Percentiles rank a stretch among this genome's conserved stretches.
Evolutionary conservation across 2,113 vertebrate genomes (phyloP).

Genomic region (Ellobius talpinus): DNA sequence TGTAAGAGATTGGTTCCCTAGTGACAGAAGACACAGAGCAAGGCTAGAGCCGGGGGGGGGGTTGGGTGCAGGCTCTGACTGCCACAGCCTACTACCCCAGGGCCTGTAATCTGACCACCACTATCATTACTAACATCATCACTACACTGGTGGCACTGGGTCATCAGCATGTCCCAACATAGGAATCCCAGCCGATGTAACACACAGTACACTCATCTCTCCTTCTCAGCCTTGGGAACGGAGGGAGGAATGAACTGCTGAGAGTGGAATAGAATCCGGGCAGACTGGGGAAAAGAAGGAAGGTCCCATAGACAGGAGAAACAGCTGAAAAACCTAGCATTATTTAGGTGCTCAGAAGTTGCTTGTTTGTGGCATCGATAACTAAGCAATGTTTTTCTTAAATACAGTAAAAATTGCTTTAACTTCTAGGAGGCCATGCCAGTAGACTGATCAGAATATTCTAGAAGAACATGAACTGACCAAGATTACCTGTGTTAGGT

Average conservation of each 20-base stretch:
- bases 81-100: not conserved
- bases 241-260: not conserved
- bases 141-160: not conserved
- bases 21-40: not conserved
- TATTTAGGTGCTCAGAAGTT: no score
- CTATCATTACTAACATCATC: not conserved
- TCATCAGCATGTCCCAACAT: no score
- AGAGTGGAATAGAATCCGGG: not conserved
- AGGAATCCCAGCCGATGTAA: not conserved
- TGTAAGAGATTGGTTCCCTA: not conserved
- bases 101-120: not conserved
- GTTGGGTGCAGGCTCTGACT: not conserved
- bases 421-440: not conserved
- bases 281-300: not conserved
- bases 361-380: not conserved
- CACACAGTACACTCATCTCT: not conserved
- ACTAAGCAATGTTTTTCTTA: not conserved
- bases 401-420: not conserved
- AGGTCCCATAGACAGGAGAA: not conserved
- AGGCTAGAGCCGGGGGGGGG: not conserved
- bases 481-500: not conserved
- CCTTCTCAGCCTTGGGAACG: not conserved
- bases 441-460: not conserved
- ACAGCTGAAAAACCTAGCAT: not conserved
- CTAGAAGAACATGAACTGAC: not conserved